A percentile compares a stretch with the other conserved stretches of the same genome.
phyloP scores from a whole-genome alignment of 2,113 vertebrate genomes.

The Dipodomys stephensi region DNA sequence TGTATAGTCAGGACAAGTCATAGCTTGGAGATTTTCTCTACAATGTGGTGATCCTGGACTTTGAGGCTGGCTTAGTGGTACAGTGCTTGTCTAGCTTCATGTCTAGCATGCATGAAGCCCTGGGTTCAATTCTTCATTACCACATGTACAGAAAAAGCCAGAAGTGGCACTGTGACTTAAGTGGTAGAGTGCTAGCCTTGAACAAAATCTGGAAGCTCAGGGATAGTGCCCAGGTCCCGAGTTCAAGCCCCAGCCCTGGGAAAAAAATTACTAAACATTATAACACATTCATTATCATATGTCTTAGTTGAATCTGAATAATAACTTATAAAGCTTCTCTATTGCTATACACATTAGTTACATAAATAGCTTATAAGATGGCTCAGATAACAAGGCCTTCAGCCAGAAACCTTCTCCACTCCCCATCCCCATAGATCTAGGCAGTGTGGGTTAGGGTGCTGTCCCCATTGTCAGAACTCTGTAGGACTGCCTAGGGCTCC shows the following conservation, averaged over 20 bases:
- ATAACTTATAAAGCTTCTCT: neutral
- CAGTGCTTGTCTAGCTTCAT: too few species aligned
- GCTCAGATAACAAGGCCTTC: neutral
- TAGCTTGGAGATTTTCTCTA: constrained; percentile 1
- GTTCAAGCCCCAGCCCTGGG: too few species aligned
- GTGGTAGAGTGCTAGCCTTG: too few species aligned
- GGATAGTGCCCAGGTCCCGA: too few species aligned
- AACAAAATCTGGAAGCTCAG: too few species aligned
- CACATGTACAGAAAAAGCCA: too few species aligned
- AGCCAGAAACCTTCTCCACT: neutral
- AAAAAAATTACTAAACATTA: neutral
- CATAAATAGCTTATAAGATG: neutral
- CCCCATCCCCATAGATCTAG: neutral
- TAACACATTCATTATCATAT: neutral
- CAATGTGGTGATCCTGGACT: neutral
- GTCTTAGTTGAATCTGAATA: neutral
- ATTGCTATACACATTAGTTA: neutral
- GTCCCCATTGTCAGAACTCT: neutral
- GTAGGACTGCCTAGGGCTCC: neutral
- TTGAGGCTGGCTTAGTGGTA: neutral
- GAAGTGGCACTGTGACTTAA: too few species aligned
- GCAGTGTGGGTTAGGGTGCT: neutral
- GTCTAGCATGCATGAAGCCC: too few species aligned
- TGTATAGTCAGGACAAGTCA: neutral
- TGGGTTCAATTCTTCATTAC: too few species aligned